Percentiles rank a stretch among this genome's conserved stretches.
These are phyloP conservation scores for Caenorhabditis tropicalis DNA, from an alignment of 1,140 invertebrate species.

Conservation along the genomic window DNA sequence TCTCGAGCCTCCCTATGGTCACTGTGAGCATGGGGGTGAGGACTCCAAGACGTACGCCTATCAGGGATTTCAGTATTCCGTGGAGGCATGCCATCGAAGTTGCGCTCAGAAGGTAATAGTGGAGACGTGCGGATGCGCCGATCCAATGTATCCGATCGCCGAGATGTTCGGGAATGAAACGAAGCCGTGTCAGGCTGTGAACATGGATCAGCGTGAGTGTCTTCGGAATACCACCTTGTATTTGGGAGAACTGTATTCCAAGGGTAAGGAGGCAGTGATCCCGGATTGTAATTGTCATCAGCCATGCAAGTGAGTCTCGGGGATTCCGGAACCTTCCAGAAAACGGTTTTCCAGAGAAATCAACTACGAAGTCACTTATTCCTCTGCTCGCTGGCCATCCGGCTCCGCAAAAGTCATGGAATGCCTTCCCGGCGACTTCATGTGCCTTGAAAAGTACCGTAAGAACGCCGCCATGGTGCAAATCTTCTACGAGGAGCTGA, in stretches of 20 bases:
- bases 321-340: not conserved
- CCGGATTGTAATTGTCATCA: constrained; percentile 69
- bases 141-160: constrained; percentile 61
- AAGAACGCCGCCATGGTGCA: constrained; percentile 72
- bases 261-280: constrained; percentile 56
- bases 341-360: constrained; percentile 64
- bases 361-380: constrained; percentile 71
- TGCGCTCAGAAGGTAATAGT: constrained; percentile 70
- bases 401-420: constrained; percentile 71
- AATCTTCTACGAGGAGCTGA: constrained; percentile 71
- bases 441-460: constrained; percentile 71
- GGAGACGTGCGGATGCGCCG: constrained; percentile 67
- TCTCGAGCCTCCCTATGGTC: constrained; percentile 65
- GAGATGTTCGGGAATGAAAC: constrained; percentile 13
- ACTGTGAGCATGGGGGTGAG: constrained; percentile 67
- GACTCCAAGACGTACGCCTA: constrained; percentile 65
- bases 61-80: constrained; percentile 71
- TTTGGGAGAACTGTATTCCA: constrained; percentile 63
- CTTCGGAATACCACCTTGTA: constrained; percentile 68
- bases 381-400: constrained; percentile 70
- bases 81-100: constrained; percentile 71
- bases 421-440: constrained; percentile 65
- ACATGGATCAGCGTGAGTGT: constrained; percentile 61
- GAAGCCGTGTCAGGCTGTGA: constrained; percentile 31
- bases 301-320: constrained; percentile 65